Evolutionary conservation across 2,888 invertebrate genomes (phyloP).

Genomic region (Ophioninae sp.): DNA sequence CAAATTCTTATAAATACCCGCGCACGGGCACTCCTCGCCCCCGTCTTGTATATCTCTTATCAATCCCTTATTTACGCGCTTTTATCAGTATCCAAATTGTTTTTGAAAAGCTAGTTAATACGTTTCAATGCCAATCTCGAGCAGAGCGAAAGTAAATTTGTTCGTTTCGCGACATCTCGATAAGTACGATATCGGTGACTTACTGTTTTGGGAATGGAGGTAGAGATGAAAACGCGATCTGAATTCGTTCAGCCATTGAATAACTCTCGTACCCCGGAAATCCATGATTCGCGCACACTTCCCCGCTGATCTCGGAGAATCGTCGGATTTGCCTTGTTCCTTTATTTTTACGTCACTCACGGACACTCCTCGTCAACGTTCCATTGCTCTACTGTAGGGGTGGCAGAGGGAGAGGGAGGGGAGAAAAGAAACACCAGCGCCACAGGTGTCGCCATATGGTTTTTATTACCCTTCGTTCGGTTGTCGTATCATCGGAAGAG

Average conservation of each 20-base stretch:
- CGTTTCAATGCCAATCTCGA: no score
- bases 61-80: no score
- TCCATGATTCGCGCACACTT: constrained; percentile 70
- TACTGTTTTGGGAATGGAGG: constrained; percentile 76
- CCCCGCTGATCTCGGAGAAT: no score
- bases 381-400: constrained; percentile 42
- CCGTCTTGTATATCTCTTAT: no score
- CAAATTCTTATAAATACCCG: no score
- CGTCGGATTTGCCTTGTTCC: not conserved
- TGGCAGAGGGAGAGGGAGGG: no score
- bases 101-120: no score
- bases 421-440: not conserved
- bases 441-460: not conserved
- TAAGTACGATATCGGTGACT: constrained; percentile 65
- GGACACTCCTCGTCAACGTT: constrained; percentile 22
- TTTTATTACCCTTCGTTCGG: constrained; percentile 18
- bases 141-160: no score
- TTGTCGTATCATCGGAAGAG: not conserved
- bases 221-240: constrained; percentile 76
- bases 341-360: not conserved
- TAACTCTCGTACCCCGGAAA: constrained; percentile 72
- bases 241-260: constrained; percentile 77
- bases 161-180: constrained; percentile 57
- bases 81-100: no score
- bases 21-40: no score